Conservation (phyloP, 2,888 invertebrate genomes). For the Lithophane ornitopus region DNA sequence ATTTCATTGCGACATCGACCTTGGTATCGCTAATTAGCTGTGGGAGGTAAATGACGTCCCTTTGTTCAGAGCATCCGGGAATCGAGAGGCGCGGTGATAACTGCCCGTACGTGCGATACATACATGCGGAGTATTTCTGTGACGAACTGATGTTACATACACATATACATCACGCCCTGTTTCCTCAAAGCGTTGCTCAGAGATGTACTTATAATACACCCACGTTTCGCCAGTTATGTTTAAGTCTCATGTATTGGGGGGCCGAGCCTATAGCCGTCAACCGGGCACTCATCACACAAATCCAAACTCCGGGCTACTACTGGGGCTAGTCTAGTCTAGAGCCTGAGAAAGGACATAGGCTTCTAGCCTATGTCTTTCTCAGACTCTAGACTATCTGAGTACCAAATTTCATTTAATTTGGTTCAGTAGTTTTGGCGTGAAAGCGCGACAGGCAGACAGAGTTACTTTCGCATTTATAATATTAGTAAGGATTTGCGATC, state of each 20-base stretch:
- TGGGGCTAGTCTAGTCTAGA: no score
- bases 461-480: no score
- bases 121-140: constrained; percentile 15
- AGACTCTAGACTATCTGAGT: no score
- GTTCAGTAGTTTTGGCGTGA: no score
- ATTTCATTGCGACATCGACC: not conserved
- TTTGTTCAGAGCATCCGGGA: constrained; percentile 12
- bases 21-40: constrained; percentile 4
- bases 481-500: no score
- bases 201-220: not conserved
- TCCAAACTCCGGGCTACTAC: not conserved
- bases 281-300: not conserved
- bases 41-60: constrained; percentile 2
- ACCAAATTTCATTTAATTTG: no score
- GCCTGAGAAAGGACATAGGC: no score
- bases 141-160: not conserved
- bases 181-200: not conserved
- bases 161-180: not conserved
- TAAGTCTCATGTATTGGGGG: not conserved
- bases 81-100: not conserved
- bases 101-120: constrained; percentile 7
- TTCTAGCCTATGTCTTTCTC: no score
- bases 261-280: not conserved
- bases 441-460: no score
- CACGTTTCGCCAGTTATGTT: not conserved